Base-by-base conservation (phyloP, 2,797 vertebrate species). In the Enteromius viviparus region DNA sequence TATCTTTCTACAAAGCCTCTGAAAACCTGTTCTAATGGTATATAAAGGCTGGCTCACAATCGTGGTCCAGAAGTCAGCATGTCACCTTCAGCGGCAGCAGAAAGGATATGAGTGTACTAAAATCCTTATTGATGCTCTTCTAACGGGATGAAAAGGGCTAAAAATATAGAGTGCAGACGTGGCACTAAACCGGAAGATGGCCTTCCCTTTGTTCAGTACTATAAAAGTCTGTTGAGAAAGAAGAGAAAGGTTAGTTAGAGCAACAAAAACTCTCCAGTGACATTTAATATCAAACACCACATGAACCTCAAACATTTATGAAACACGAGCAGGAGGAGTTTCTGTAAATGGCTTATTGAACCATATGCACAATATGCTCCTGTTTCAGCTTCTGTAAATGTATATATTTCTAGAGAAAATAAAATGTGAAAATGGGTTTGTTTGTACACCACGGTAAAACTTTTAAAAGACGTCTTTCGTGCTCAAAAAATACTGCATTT, bases 41-140 rank as follows among this genome's bases (percentile, higher is more conserved):
- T 45, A 70, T 23, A 42, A 81, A 64, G 12, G 37, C 29, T 78
- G 77, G 65, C 29, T 21, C 69, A 53, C 71, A 76, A 66, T 81
- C 62, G 79, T 23, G n/a, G 32, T 23, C 23, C 64, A 69, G 26
- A 68, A 69, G 11, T 21, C 65, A 78, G 53, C 69, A 23, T 19
- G 62, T 68, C 62, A 42, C 71, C 78, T 62, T 51, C 76, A 69
- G 29, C 51, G 3, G 40, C 77, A 65, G 32, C 70, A 83, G 77
- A 87, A 96, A 99, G 98, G 98, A 99, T 99, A 99, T 99, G 98
- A 98, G 92, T 99, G 98, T 89, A 99, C 97, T 92, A 99, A 95
- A 93, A 98, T 96, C 92, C 92, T 96, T 95, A 99, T 97, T 85
- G 98, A 96, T 74, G 93, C 92, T 91, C 96, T 95, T 94, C 98